Percentiles rank a stretch among this genome's conserved stretches.
These are phyloP conservation scores for Corythornis madagascariensis DNA, from an alignment of 2,113 vertebrate species.

Conservation along the genomic window DNA sequence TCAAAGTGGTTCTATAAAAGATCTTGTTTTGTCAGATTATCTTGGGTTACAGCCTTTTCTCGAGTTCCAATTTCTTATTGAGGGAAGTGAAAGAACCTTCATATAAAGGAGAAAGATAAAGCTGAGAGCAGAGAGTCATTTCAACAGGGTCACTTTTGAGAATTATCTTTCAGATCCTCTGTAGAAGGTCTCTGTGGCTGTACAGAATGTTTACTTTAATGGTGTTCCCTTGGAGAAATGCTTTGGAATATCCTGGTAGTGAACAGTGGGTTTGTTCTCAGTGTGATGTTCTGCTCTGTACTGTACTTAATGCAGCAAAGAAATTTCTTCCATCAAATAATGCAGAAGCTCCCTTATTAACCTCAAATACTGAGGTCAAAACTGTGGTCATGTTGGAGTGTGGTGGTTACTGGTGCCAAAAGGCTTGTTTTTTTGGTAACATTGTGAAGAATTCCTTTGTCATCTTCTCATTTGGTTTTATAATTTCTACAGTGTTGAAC, in stretches of 20 bases:
- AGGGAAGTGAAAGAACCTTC: neutral
- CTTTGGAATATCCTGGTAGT: neutral
- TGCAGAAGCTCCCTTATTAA: neutral
- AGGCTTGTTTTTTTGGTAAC: neutral
- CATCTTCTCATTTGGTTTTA: neutral
- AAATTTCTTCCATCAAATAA: neutral
- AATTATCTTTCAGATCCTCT: neutral
- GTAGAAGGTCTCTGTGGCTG: neutral
- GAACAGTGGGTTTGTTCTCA: neutral
- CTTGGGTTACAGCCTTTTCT: neutral
- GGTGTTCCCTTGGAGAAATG: neutral
- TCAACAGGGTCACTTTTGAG: neutral
- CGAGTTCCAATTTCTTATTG: neutral
- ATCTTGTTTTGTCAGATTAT: neutral
- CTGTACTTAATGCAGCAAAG: neutral
- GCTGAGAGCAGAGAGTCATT: neutral
- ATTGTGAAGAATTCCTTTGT: neutral
- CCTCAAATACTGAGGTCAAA: fast-evolving
- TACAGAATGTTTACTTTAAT: neutral
- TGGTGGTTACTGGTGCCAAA: neutral
- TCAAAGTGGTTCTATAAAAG: neutral
- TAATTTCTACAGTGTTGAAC: neutral
- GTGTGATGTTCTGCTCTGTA: neutral
- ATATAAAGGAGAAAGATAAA: neutral
- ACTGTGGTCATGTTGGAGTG: neutral